Conservation (phyloP, 2,113 vertebrate species). For the Gymnocephalus cernua region DNA sequence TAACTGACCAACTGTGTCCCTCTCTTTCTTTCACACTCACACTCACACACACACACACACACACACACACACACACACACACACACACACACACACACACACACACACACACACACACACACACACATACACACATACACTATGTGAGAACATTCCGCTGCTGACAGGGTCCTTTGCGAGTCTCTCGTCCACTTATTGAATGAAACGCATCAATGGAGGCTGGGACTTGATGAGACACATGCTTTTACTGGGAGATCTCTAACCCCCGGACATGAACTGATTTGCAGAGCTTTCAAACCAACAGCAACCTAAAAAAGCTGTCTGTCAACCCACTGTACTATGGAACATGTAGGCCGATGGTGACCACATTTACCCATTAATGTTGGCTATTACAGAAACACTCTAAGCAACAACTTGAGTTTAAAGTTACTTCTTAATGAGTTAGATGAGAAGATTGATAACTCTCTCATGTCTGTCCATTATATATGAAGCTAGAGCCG, state of each 20-base stretch:
- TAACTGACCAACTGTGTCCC: conserved; percentile 25
- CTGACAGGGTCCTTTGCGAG: neutral
- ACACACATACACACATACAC: neutral
- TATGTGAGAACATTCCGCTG: neutral
- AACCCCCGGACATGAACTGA: neutral
- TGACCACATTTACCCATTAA: neutral
- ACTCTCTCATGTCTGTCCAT: neutral
- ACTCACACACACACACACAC: neutral
- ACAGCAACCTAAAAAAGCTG: neutral
- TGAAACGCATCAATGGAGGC: conserved; percentile 1
- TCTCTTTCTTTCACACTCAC: neutral
- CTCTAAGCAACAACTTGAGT: neutral
- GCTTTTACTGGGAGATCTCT: conserved; percentile 22
- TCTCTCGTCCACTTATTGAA: conserved; percentile 17
- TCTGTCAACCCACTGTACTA: neutral
- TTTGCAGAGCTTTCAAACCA: conserved; percentile 16
- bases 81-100: neutral
- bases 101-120: neutral
- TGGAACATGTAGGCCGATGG: neutral
- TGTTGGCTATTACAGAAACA: neutral
- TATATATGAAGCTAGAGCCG: neutral
- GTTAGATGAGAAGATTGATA: neutral
- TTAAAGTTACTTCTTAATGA: neutral
- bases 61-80: neutral
- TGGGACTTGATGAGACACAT: neutral